A percentile compares a stretch with the other conserved stretches of the same genome.
Conservation (phyloP, 2,113 vertebrate genomes). For the Paradisaea rubra region DNA sequence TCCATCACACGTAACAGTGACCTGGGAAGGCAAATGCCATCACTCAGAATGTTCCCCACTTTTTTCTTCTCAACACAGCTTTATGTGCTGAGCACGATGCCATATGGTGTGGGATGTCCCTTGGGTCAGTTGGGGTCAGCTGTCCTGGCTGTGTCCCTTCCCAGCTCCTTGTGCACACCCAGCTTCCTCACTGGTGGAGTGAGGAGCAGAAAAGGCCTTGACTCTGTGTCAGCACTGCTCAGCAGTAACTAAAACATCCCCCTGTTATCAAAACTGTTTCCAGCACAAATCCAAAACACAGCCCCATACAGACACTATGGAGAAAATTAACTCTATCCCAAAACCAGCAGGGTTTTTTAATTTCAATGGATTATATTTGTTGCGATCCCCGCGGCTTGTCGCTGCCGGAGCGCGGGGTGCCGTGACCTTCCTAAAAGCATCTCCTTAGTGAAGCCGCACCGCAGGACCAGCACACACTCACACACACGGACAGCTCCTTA, state of each 20-base stretch:
- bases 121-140: not conserved
- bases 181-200: not conserved
- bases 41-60: fast-evolving
- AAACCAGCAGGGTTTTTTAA: not conserved
- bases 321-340: not conserved
- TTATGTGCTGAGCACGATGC: not conserved
- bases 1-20: not conserved
- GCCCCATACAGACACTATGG: not conserved
- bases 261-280: not conserved
- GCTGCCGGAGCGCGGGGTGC: too few species aligned
- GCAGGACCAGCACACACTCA: too few species aligned
- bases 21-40: fast-evolving
- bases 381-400: too few species aligned
- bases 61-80: not conserved
- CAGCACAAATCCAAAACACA: not conserved
- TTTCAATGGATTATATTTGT: not conserved
- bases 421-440: too few species aligned
- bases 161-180: not conserved
- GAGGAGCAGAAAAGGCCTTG: not conserved
- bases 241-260: not conserved
- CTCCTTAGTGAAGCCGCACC: too few species aligned
- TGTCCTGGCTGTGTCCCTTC: not conserved
- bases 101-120: not conserved
- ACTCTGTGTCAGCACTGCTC: not conserved
- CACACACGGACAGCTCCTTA: too few species aligned